Evolutionary conservation across 2,888 invertebrate species (phyloP), one percentile per base, ranked within the genome.

Genomic region (Gerris lacustris): DNA sequence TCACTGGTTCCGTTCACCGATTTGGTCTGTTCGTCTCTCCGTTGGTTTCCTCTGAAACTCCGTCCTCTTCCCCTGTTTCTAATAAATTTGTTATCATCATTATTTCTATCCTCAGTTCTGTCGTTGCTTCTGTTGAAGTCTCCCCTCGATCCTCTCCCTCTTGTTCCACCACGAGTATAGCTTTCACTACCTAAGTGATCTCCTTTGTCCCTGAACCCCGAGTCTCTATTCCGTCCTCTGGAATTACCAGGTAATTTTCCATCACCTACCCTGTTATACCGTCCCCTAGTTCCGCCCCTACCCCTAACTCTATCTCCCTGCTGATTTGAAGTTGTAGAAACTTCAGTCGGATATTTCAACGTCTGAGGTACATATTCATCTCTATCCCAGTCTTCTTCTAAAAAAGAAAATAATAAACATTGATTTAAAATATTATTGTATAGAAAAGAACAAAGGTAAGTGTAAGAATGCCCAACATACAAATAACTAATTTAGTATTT

Each of bases 51-150:
- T 43, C 63, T 63, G 43, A 63, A 64, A 44, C 62, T 18, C 18
- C 62, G 63, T 18, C 44, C 69, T 44, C 44, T 62, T 43, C 68
- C 44, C 18, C 62, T 47, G 43, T 47, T 45, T 6, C 69, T 44
- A 6, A 43, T 55, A 43, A 55, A 55, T 11, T 55, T 55, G 9
- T 55, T 15, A 55, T 15, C 15, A 55, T 31, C 31, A 31, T 31
- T 31, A 31, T 31, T 31, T 31, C 31, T 31, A 31, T 31, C 31
- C 31, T 31, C 31, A 31, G 31, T 31, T 31, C 31, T 31, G 31
- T 31, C 31, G 31, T 55, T 55, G 2, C 55, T 15, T 55, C 55
- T 55, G 15, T 55, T 55, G 15, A 55, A 55, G 9, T 15, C 55
- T 55, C 55, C 15, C 9, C 55, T 15, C 55, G 11, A 11, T 2